These are phyloP conservation scores for Craseonycteris thonglongyai DNA, from an alignment of 2,113 vertebrate species.

Conservation along the genomic window DNA sequence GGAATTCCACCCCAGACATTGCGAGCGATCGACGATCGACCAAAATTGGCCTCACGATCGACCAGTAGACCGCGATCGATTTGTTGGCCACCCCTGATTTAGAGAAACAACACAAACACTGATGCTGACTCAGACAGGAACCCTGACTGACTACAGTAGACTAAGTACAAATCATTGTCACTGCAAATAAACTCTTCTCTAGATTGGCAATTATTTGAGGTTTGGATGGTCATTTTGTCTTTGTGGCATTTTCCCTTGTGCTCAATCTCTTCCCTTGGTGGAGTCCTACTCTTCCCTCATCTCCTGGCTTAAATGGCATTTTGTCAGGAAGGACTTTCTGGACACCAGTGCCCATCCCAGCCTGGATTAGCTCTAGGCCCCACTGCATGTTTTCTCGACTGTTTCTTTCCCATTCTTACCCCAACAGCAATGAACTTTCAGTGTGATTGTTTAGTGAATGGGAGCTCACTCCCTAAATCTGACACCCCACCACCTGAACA, in stretches of 20 bases:
- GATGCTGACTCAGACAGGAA: not conserved
- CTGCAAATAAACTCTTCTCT: not conserved
- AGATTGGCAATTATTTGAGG: not conserved
- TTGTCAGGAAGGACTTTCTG: not conserved
- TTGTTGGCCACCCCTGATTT: too few relatives aligned
- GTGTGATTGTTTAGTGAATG: not conserved
- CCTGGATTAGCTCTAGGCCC: not conserved
- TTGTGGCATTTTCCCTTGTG: not conserved
- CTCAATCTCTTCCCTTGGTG: not conserved
- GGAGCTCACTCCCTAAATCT: not conserved
- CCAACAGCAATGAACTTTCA: not conserved
- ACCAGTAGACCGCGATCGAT: too few relatives aligned
- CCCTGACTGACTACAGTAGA: not conserved
- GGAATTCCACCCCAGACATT: too few relatives aligned
- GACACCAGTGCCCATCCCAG: not conserved
- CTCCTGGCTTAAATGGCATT: not conserved
- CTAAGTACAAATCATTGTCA: not conserved
- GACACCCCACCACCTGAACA: not conserved
- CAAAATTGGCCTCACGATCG: too few relatives aligned
- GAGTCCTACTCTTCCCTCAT: not conserved
- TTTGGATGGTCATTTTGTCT: not conserved
- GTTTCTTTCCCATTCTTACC: not conserved
- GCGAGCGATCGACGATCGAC: too few relatives aligned
- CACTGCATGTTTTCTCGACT: not conserved
- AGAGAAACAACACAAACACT: not conserved